phyloP scores from a whole-genome alignment of 2,113 vertebrate species.

The Gadus macrocephalus region DNA sequence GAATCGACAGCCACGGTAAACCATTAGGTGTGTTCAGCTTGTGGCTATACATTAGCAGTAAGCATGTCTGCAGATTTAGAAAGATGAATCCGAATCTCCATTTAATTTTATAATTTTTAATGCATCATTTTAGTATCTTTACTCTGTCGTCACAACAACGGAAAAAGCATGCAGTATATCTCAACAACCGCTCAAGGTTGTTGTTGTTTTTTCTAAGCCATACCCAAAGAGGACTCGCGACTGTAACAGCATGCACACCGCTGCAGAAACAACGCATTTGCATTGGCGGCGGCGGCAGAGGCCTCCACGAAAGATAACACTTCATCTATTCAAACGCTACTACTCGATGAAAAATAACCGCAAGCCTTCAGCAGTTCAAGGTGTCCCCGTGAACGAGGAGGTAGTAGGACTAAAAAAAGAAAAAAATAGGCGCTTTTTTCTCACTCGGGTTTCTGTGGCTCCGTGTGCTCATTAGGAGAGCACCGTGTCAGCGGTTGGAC shows the following conservation, averaged over 20 bases:
- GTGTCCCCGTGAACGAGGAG: constrained; percentile 32
- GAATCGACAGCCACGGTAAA: no score
- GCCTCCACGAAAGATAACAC: constrained; percentile 43
- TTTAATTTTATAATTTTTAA: not conserved
- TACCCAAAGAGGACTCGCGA: constrained; percentile 20
- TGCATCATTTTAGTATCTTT: not conserved
- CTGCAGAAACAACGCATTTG: constrained; percentile 54
- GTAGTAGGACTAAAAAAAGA: no score
- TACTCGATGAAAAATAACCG: constrained; percentile 37
- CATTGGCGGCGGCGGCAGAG: constrained; percentile 22
- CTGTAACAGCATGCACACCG: constrained; percentile 35
- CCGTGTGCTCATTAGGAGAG: constrained; percentile 46
- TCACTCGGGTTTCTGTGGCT: no score
- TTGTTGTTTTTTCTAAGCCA: no score
- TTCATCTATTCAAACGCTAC: constrained; percentile 35
- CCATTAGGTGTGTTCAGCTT: no score
- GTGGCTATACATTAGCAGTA: constrained; percentile 37
- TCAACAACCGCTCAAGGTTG: no score
- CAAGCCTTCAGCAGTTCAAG: constrained; percentile 34
- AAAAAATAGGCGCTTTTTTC: no score
- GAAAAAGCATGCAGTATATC: no score
- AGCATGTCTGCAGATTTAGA: constrained; percentile 9
- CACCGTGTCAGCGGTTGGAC: constrained; percentile 47
- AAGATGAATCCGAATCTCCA: constrained; percentile 9
- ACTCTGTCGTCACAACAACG: no score